Base-by-base conservation (phyloP, 2,797 vertebrate species). In the Decapterus maruadsi region DNA sequence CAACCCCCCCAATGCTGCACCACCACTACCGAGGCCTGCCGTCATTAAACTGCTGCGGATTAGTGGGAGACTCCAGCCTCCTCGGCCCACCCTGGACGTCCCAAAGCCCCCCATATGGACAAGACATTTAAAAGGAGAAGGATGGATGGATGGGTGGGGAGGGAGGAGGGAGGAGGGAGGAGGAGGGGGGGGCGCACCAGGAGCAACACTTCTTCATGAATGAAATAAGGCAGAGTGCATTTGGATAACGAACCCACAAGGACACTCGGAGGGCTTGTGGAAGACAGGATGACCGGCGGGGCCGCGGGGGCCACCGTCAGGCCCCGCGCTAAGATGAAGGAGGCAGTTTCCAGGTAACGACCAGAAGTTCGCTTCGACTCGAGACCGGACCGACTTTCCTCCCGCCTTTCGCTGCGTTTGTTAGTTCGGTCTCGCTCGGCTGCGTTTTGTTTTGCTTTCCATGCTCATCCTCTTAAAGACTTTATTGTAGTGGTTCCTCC, bases 41-140 rank as follows among this genome's bases (percentile, higher is more conserved):
- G 83, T 90, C 93, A 84, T 94, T 94, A 94, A 90, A 90, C 78
- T 94, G 71, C 91, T 80, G 13, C 36, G 89, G 94, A 96, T 96
- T 95, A 94, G 89, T 68, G 71, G 84, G 81, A 89, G 92, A 82
- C 83, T 92, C 79, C 91, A 93, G 88, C 71, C 78, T n/a, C 77
- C 77, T 29, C 19, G 72, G 85, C 84, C 84, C 87, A 89, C 85
- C 88, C 83, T 81, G 76, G 78, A 90, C 64, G 68, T 83, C 81
- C 79, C 74, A 45, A 48, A n/a, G 48, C 17, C 14, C 72, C 72
- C 72, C 70, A 81, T 59, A 76, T 67, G 63, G 48, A 34, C 29
- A 7, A 66, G 71, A 78, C 77, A 45, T 88, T 80, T 57, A 64
- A 26, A 26, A 26, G 26, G 26, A 68, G 66, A 82, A 34, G 72